Evolutionary conservation across 2,113 vertebrate genomes (phyloP).

Genomic region (Sebastes schlegelii): DNA sequence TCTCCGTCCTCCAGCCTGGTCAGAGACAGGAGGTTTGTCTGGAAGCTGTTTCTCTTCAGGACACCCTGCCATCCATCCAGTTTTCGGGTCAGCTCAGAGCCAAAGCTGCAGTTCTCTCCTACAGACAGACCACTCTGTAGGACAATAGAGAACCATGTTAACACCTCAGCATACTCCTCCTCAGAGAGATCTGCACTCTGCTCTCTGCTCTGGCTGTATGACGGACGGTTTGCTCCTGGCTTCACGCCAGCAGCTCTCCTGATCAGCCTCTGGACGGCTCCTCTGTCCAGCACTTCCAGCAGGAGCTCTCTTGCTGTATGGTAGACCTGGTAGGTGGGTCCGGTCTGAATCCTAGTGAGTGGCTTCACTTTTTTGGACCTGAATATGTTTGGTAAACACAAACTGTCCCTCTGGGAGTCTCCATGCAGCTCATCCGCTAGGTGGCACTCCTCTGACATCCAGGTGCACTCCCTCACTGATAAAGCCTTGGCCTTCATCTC

Average conservation of each 20-base stretch:
- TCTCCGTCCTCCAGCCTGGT: constrained; percentile 61
- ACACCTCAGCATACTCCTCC: constrained; percentile 62
- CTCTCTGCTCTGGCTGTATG: constrained; percentile 53
- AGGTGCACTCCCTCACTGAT: constrained; percentile 68
- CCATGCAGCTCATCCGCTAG: constrained; percentile 38
- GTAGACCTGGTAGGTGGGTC: constrained; percentile 57
- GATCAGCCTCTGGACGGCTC: constrained; percentile 61
- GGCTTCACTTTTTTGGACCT: constrained; percentile 66
- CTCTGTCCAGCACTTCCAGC: constrained; percentile 68
- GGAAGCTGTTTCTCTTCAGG: constrained; percentile 74
- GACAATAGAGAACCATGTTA: constrained; percentile 72
- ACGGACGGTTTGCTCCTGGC: constrained; percentile 6
- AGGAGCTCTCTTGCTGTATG: constrained; percentile 68
- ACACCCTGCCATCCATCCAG: constrained; percentile 69
- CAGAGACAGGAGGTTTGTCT: constrained; percentile 64
- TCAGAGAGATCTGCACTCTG: constrained; percentile 46
- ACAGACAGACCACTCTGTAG: constrained; percentile 70
- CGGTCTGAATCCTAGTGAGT: constrained; percentile 17
- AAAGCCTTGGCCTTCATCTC: constrained; percentile 74
- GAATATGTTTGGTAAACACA: constrained; percentile 76
- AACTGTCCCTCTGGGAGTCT: constrained; percentile 36
- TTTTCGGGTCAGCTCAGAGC: constrained; percentile 36
- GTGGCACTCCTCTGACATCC: constrained; percentile 77
- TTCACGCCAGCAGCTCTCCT: constrained; percentile 51
- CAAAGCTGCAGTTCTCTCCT: constrained; percentile 40